A percentile compares a stretch with the other conserved stretches of the same genome.
Evolutionary conservation across 2,888 invertebrate genomes (phyloP).

Genomic region (Ormyrus pomaceus): DNA sequence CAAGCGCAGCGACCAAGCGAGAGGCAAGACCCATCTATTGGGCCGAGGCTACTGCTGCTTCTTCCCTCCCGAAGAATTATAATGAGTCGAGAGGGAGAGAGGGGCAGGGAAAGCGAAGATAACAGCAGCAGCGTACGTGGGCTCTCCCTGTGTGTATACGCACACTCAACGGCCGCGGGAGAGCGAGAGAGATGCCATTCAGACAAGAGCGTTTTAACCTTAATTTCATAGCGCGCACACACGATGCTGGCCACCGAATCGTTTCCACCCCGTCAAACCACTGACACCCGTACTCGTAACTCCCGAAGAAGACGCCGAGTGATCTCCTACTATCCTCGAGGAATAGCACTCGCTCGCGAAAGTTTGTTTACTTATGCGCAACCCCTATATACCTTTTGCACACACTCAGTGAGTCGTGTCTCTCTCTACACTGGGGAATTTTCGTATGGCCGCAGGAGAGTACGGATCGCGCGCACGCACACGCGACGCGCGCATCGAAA

Average conservation of each 20-base stretch:
- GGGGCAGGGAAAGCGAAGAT: conserved; percentile 28
- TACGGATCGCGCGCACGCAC: conserved; percentile 5
- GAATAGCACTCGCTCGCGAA: conserved; percentile 5
- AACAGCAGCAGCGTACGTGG: background rate
- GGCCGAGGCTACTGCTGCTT: background rate
- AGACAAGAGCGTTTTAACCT: conserved; percentile 46
- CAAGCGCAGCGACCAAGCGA: too few relatives aligned
- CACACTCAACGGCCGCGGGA: background rate
- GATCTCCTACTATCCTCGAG: too few relatives aligned
- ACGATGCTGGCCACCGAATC: too few relatives aligned
- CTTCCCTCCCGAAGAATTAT: background rate
- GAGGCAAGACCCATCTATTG: background rate
- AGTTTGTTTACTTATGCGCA: conserved; percentile 51
- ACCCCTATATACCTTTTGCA: conserved; percentile 43
- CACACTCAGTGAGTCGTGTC: conserved; percentile 37
- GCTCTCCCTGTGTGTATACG: background rate
- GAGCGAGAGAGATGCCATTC: too few relatives aligned
- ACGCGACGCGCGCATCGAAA: background rate
- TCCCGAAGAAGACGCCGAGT: too few relatives aligned
- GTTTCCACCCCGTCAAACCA: too few relatives aligned
- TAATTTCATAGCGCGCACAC: conserved; percentile 20
- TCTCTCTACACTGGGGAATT: conserved; percentile 54
- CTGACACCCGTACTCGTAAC: background rate
- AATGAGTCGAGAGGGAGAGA: conserved; percentile 6
- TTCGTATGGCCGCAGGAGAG: conserved; percentile 23